Conservation (phyloP, 2,797 vertebrate genomes). For the Rhincodon typus region DNA sequence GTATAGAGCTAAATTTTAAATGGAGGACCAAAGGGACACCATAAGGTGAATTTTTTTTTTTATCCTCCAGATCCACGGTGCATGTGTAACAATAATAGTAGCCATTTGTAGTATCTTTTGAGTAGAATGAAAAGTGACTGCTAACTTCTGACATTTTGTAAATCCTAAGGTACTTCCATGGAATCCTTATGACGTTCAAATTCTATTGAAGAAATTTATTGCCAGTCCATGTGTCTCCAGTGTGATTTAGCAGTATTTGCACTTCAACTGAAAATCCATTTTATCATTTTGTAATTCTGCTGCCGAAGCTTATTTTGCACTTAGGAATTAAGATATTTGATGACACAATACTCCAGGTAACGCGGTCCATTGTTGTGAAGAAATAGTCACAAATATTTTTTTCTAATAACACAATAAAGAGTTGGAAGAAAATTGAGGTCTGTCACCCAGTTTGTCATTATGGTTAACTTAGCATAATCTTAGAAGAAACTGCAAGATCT, state of each 20-base stretch:
- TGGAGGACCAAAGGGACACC: not conserved
- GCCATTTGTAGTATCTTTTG: not conserved
- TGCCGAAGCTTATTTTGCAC: not conserved
- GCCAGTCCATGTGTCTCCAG: not conserved
- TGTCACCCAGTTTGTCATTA: not conserved
- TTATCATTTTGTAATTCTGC: not conserved
- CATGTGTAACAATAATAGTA: not conserved
- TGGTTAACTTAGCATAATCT: not conserved
- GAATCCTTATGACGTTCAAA: not conserved
- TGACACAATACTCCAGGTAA: not conserved
- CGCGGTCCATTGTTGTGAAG: not conserved
- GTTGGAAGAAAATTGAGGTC: not conserved
- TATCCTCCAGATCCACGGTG: not conserved
- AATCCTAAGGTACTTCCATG: not conserved
- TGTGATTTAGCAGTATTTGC: not conserved
- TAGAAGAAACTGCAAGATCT: not conserved
- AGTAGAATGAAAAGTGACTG: not conserved
- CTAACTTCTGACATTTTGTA: not conserved
- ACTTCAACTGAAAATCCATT: slow-evolving; percentile 9
- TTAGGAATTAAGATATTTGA: not conserved
- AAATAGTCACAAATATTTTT: not conserved
- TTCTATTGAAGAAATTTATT: not conserved
- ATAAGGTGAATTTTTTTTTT: not conserved
- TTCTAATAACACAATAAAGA: not conserved
- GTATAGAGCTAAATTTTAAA: not conserved